Conservation (phyloP, 1,140 invertebrate genomes). For the Colletes gigas region DNA sequence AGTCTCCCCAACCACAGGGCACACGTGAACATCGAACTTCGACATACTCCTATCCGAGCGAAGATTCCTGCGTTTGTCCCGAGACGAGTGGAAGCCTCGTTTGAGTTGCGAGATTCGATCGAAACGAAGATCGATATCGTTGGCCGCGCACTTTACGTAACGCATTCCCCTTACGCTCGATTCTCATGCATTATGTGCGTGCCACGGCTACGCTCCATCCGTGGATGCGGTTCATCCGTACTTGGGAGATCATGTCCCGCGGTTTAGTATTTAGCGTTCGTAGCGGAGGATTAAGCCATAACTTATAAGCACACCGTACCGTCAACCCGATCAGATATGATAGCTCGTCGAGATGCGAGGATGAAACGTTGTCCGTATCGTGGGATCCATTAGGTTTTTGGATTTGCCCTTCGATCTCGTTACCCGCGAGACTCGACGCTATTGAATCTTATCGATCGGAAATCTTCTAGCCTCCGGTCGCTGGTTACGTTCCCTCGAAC, state of each 20-base stretch:
- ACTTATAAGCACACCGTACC: slow-evolving; percentile 60
- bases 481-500: background rate
- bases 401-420: slow-evolving; percentile 38
- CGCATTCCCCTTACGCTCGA: slow-evolving; percentile 54
- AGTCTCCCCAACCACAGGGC: slow-evolving; percentile 48
- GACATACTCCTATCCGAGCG: slow-evolving; percentile 31
- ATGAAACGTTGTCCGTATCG: slow-evolving; percentile 35
- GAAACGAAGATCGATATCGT: slow-evolving; percentile 70
- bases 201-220: background rate
- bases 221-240: slow-evolving; percentile 56
- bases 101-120: slow-evolving; percentile 53
- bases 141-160: slow-evolving; percentile 70
- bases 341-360: slow-evolving; percentile 34
- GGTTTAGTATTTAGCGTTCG: slow-evolving; percentile 59
- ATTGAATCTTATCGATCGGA: slow-evolving; percentile 16
- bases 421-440: slow-evolving; percentile 10
- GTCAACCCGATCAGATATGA: slow-evolving; percentile 49
- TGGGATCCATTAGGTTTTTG: slow-evolving; percentile 60
- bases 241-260: slow-evolving; percentile 59
- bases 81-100: slow-evolving; percentile 24
- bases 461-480: background rate
- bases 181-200: slow-evolving; percentile 50
- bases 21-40: slow-evolving; percentile 18
- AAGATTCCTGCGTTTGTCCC: slow-evolving; percentile 20
- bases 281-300: slow-evolving; percentile 77